Evolutionary conservation across 2,888 invertebrate genomes (phyloP).

Genomic region (Choreutis nemorana): DNA sequence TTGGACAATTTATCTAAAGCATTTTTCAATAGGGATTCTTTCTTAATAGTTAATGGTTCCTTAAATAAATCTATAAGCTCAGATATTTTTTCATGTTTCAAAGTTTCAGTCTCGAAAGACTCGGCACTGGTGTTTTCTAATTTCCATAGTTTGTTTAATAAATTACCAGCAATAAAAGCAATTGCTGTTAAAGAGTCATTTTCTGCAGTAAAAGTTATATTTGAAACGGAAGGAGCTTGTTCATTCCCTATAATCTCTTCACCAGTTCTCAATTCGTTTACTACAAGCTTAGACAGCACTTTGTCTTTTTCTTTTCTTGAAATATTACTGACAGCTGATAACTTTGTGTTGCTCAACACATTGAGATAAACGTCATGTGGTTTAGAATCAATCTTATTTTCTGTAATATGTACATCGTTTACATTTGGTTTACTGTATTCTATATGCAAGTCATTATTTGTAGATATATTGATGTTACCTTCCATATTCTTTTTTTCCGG

Average conservation of each 20-base stretch:
- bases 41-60: slow-evolving; percentile 43
- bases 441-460: slow-evolving; percentile 27
- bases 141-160: slow-evolving; percentile 51
- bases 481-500: slow-evolving; percentile 23
- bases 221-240: slow-evolving; percentile 33
- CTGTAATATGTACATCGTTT: slow-evolving; percentile 28
- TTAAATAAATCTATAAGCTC: slow-evolving; percentile 47
- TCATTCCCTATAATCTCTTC: slow-evolving; percentile 40
- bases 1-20: slow-evolving; percentile 40
- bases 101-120: slow-evolving; percentile 31
- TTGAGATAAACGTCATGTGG: slow-evolving; percentile 22
- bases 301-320: slow-evolving; percentile 32
- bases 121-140: slow-evolving; percentile 36
- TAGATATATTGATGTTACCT: slow-evolving; percentile 19
- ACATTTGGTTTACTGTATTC: slow-evolving; percentile 30
- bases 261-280: slow-evolving; percentile 40
- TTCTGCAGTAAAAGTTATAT: slow-evolving; percentile 51
- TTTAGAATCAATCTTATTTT: slow-evolving; percentile 40
- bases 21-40: slow-evolving; percentile 42
- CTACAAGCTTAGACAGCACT: slow-evolving; percentile 42
- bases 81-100: slow-evolving; percentile 45
- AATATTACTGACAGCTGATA: slow-evolving; percentile 29
- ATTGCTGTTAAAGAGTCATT: slow-evolving; percentile 52
- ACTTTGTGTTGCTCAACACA: slow-evolving; percentile 12
- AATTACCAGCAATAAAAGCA: slow-evolving; percentile 52